Base-by-base conservation (phyloP, 2,888 invertebrate species). In the Thecophora atra region DNA sequence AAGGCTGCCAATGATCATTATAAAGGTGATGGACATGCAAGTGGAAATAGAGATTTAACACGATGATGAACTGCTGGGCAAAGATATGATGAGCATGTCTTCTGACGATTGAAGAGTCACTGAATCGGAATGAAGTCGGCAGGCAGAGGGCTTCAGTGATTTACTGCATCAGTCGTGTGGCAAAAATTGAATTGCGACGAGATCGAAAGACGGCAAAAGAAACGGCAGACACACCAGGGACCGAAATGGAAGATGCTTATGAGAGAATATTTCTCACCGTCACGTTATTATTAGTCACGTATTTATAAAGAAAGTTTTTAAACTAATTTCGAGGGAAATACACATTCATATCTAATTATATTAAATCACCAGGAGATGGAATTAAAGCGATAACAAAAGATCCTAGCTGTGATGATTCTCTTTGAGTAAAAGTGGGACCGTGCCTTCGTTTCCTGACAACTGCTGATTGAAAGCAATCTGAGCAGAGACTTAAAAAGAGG, bases 141-240 rank as follows among this genome's bases (percentile, higher is more conserved):
- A 7, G 15, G 56, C 11, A 19, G 42, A 21, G 13, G 42, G 63
- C n/a, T 21, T 17, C 15, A 47, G 47, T 17, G 47, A 51, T 65
- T 65, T 51, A 47, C 47, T 26, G 7, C 7, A 47, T 47, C 51
- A 65, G 51, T 15, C 51, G 47, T 17, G 47, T n/a, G 13, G 42
- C 37, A 63, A 63, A 44, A 42, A 63, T 63, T 44, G 42, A 63
- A 63, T 24, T 63, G 42, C n/a, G n/a, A n/a, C n/a, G n/a, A n/a
- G n/a, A n/a, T n/a, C n/a, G n/a, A n/a, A n/a, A n/a, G n/a, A n/a
- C n/a, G n/a, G n/a, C n/a, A n/a, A 44, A 63, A 21, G 19, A 24
- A 44, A 37, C 7, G 11, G 11, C 2, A 37, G 37, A 37, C 11
- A 37, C 6, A 8, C 6, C 1, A 37, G 6, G 11, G 37, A 37